Base-by-base conservation (phyloP, 2,797 vertebrate species). In the Clarias pachynema region DNA sequence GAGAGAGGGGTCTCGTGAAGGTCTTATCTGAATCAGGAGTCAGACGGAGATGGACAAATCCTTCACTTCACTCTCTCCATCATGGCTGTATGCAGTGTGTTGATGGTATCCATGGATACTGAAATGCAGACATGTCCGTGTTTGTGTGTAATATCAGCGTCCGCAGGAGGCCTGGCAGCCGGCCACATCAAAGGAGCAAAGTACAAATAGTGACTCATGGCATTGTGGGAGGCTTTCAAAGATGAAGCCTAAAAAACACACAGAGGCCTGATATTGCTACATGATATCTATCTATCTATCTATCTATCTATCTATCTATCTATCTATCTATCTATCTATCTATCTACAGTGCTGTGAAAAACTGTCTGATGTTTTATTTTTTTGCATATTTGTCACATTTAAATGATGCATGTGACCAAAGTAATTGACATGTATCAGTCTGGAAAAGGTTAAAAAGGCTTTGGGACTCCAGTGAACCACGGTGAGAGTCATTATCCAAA, bases 51-150 rank as follows among this genome's bases (percentile, higher is more conserved):
- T 44, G 56, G 68, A 44, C 68, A 60, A 24, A 34, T 81, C 49
- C 7, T 5, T 82, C 26, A 79, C 85, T 37, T 62, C 8, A 2
- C 18, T 29, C 24, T 66, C 24, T 66, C 73, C 57, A 66, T 87
- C 29, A 79, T 73, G 60, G 34, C 65, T 53, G 40, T 66, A 24
- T 62, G 29, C 5, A 26, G 56, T 62, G 80, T 89, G 87, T 89
- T 89, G 86, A 88, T 68, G n/a, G 89, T 89, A 65, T 84, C 89
- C 84, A 88, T 86, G 87, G 89, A 81, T 53, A 89, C 77, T 57
- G 79, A 65, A 85, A 74, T n/a, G 18, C 24, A n/a, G 81, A 59
- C 56, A 66, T 20, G 49, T 34, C 20, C 31, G 59, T 65, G 57
- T 72, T 66, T 81, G 69, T 65, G 84, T 72, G 86, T 86, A 87